Conservation (phyloP, 2,888 invertebrate species). For the Pomacea canaliculata region DNA sequence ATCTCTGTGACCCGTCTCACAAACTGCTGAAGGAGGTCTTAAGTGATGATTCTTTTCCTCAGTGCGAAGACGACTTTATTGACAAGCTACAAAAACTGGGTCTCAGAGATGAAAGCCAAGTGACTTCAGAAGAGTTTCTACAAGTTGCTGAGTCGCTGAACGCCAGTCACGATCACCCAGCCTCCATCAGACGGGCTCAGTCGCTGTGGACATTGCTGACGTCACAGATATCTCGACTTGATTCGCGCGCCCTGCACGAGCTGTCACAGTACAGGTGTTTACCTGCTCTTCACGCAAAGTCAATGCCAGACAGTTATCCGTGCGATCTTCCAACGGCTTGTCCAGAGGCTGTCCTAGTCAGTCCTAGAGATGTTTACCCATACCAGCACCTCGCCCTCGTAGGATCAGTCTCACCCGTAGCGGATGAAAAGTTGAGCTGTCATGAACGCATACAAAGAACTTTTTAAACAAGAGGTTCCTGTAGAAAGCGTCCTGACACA, state of each 20-base stretch:
- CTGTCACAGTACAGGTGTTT: background rate
- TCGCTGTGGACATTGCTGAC: background rate
- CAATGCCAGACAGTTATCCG: slow-evolving; percentile 35
- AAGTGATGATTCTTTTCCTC: slow-evolving; percentile 43
- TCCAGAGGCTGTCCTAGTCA: slow-evolving; percentile 7
- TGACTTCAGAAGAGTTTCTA: slow-evolving; percentile 44
- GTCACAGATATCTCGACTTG: background rate
- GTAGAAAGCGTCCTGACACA: background rate
- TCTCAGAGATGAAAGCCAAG: slow-evolving; percentile 38
- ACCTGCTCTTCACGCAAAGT: slow-evolving; percentile 28
- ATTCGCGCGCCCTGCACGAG: background rate
- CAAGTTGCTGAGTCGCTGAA: slow-evolving; percentile 26
- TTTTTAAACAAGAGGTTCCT: background rate
- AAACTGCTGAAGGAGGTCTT: slow-evolving; percentile 40
- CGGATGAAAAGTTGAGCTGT: background rate
- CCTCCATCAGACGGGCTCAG: background rate
- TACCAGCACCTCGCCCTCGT: background rate
- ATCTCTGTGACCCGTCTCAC: slow-evolving; percentile 45
- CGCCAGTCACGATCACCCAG: background rate
- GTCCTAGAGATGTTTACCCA: slow-evolving; percentile 7
- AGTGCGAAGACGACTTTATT: slow-evolving; percentile 34
- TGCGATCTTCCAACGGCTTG: slow-evolving; percentile 22
- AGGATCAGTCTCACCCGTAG: background rate
- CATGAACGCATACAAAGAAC: background rate
- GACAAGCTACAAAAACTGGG: slow-evolving; percentile 44